These are phyloP conservation scores for Acestrorhynchus altus DNA, from an alignment of 2,797 vertebrate genomes.

Conservation along the genomic window DNA sequence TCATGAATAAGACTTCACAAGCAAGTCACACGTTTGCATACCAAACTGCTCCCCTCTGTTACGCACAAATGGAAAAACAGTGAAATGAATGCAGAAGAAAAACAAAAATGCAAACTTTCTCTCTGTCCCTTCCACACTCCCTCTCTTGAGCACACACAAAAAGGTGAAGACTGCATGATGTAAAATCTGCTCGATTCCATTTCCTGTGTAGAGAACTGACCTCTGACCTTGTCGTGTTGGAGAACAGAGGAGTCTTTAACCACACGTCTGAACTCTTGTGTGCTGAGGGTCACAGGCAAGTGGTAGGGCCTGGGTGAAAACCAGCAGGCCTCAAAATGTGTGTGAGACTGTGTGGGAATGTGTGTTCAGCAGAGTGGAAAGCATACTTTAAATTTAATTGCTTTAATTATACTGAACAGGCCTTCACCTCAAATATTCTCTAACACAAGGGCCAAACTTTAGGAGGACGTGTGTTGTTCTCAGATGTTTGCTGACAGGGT, in stretches of 20 bases:
- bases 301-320: background rate
- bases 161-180: background rate
- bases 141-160: background rate
- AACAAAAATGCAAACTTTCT: no score
- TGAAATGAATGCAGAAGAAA: background rate
- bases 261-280: background rate
- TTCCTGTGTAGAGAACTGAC: background rate
- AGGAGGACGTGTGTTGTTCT: background rate
- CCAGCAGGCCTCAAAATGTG: background rate
- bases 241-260: constrained; percentile 4
- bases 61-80: background rate
- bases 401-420: background rate
- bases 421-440: background rate
- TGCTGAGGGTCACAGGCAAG: background rate
- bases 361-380: background rate
- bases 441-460: background rate
- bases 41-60: background rate
- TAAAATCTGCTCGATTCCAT: background rate
- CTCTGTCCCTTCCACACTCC: background rate
- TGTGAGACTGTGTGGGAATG: background rate
- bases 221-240: constrained; percentile 7
- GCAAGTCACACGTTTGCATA: no score
- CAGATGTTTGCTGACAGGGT: no score
- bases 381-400: background rate
- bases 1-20: no score